phyloP scores from a whole-genome alignment of 1,140 invertebrate species.

The Euschistus heros region DNA sequence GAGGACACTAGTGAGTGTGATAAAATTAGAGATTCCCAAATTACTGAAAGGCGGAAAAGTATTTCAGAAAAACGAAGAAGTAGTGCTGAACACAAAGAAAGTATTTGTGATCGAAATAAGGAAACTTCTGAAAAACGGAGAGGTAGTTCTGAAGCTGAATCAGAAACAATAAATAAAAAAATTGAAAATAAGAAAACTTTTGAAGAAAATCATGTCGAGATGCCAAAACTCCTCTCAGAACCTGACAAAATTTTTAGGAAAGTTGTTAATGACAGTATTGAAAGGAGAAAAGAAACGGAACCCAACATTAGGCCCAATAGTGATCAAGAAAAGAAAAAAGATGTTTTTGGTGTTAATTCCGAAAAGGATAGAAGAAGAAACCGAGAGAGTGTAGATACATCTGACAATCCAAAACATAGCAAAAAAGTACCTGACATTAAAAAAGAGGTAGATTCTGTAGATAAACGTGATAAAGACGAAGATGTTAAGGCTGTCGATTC shows the following conservation, averaged over 20 bases:
- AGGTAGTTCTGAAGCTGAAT: constrained; percentile 23
- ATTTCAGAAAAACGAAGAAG: constrained; percentile 19
- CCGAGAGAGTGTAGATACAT: constrained; percentile 26
- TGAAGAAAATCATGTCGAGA: constrained; percentile 16
- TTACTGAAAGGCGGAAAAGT: constrained; percentile 30
- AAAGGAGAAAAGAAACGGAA: constrained; percentile 27
- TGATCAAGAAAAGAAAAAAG: constrained; percentile 29
- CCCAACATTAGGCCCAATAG: constrained; percentile 23
- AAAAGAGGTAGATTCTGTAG: constrained; percentile 22
- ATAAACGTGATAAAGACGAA: constrained; percentile 21
- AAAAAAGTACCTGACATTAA: constrained; percentile 30
- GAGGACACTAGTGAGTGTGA: constrained; percentile 28
- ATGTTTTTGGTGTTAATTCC: constrained; percentile 28
- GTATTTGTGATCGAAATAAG: constrained; percentile 29
- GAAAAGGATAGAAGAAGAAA: constrained; percentile 30
- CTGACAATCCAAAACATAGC: constrained; percentile 28
- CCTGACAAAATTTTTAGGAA: constrained; percentile 18
- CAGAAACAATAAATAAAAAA: constrained; percentile 12
- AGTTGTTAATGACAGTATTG: constrained; percentile 21
- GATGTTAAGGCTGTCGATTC: constrained; percentile 15
- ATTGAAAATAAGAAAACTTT: constrained; percentile 13
- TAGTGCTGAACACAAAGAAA: constrained; percentile 26
- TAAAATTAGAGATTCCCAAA: constrained; percentile 29
- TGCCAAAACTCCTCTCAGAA: constrained; percentile 10
- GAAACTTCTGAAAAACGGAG: constrained; percentile 27